Evolutionary conservation across 2,113 vertebrate genomes (phyloP).

Genomic region (Hypanus sabinus): DNA sequence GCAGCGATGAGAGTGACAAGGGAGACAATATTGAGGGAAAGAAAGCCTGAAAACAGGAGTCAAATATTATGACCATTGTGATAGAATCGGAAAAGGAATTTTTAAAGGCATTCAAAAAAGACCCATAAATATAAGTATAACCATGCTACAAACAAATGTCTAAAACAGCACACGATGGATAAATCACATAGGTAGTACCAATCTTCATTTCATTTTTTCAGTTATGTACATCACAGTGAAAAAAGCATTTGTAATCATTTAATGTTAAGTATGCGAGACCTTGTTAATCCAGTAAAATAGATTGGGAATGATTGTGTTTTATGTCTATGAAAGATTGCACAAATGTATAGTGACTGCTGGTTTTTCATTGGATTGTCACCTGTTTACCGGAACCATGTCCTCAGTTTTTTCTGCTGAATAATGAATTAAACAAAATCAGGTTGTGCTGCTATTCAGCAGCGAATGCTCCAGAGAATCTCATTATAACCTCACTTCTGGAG

Average conservation of each 20-base stretch:
- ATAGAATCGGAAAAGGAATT: not conserved
- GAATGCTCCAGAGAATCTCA: not conserved
- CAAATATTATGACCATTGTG: not conserved
- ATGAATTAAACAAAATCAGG: not conserved
- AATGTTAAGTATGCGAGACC: not conserved
- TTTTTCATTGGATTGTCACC: not conserved
- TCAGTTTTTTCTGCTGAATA: not conserved
- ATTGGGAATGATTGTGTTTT: not conserved
- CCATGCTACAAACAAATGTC: not conserved
- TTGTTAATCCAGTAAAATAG: not conserved
- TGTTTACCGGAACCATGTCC: not conserved
- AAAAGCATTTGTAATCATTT: conserved; percentile 22
- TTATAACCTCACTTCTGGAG: not conserved
- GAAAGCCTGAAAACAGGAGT: not conserved
- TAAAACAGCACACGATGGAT: not conserved
- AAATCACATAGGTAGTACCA: not conserved
- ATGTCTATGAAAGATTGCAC: not conserved
- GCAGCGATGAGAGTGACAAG: not conserved
- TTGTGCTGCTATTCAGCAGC: not conserved
- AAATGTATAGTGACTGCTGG: not conserved
- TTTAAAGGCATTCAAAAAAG: not conserved
- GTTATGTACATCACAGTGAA: conserved; percentile 32
- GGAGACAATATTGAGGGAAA: not conserved
- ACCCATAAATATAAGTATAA: not conserved
- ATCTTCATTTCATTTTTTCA: not conserved